Base-by-base conservation (phyloP, 37 sponge, comb jelly and placozoan genomes). In the Theonella swinhoei region DNA sequence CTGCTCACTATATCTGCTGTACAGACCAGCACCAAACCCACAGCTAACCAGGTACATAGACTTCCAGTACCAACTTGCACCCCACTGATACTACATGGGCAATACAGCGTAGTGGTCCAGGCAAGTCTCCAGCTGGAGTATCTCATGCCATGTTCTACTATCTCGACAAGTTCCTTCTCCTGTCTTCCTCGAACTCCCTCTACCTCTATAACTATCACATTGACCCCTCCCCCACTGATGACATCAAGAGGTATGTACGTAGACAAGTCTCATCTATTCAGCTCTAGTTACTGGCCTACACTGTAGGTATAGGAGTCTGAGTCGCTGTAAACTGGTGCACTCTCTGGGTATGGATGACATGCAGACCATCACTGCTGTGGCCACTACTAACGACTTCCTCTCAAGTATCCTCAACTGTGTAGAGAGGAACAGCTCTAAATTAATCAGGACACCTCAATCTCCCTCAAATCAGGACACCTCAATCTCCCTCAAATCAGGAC, bases 81-180 rank as follows among this genome's bases (percentile, higher is more conserved):
- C 35, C 68, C 32, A 41, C 4, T 28, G 42, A 35, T 30, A 3
- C 14, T 47, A 35, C 76, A 36, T 38, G 47, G 25, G 63, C 78
- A 69, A 29, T n/a, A n/a, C n/a, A n/a, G n/a, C n/a, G n/a, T n/a
- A n/a, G n/a, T n/a, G n/a, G n/a, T n/a, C n/a, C n/a, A n/a, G n/a
- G n/a, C n/a, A n/a, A n/a, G n/a, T 93, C 87, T 47, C 62, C 79
- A 24, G 76, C 88, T 23, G 96, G 91, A 22, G 68, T 95, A 30
- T 79, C 74, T 24, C 77, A 70, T 64, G 87, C 88, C 22, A 90
- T 87, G 62, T 99, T 99, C 75, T 99, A 91, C 90, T 99, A 97
- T 81, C 29, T 99, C 67, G 99, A 99, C 91, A 95, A 95, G 84
- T 99, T 99, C 77, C 66, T 99, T 28, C 63, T 99, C 70, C 75